Evolutionary conservation across 2,113 vertebrate species (phyloP).

Genomic region (Cettia cetti): DNA sequence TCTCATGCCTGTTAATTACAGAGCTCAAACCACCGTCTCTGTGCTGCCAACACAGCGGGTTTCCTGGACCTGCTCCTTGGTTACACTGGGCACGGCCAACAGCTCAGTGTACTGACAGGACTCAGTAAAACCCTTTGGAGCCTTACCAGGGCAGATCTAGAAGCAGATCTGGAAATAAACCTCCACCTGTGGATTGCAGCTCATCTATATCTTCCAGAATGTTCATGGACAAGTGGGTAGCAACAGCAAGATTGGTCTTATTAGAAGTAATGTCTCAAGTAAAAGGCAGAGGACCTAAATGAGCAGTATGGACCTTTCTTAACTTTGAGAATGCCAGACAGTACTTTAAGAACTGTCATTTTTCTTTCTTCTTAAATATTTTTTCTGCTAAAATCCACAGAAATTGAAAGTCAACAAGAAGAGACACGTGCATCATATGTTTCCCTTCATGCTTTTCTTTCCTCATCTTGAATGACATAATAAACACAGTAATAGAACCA

Average conservation of each 20-base stretch:
- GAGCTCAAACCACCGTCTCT: accelerated
- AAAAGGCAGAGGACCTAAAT: not conserved
- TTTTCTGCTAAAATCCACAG: not conserved
- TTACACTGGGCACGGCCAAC: accelerated
- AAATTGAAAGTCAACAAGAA: not conserved
- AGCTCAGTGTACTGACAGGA: not conserved
- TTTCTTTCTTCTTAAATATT: not conserved
- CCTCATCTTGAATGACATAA: not conserved
- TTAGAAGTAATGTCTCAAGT: not conserved
- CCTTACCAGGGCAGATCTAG: not conserved
- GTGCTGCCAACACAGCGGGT: accelerated
- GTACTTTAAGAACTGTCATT: not conserved
- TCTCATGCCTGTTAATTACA: not conserved
- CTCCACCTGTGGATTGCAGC: not conserved
- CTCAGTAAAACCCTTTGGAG: accelerated
- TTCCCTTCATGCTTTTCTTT: not conserved
- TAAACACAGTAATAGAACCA: not conserved
- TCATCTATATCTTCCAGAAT: not conserved
- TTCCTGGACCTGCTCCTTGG: accelerated
- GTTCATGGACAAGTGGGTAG: accelerated
- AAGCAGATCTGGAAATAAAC: not conserved
- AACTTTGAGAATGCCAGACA: not conserved
- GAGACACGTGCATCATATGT: accelerated
- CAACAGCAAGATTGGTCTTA: not conserved
- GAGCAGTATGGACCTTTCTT: not conserved